Base-by-base conservation (phyloP, 2,113 vertebrate genomes). In the Sus scrofa region DNA sequence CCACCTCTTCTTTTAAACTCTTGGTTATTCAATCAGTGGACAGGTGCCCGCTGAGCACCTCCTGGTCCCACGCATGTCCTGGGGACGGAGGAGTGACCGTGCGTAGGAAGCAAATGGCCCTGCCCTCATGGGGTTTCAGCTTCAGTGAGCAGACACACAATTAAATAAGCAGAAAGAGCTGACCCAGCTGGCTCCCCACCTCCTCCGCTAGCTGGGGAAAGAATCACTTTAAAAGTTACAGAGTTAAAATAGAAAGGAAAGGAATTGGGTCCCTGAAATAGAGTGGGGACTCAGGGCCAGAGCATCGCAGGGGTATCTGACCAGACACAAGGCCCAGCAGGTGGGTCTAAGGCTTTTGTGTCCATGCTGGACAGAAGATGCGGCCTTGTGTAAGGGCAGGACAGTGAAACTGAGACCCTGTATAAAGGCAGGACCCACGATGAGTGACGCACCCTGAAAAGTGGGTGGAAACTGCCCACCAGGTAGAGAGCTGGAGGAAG, bases 61-160 rank as follows among this genome's bases (percentile, higher is more conserved):
- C 26, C 7, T 2, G 0, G 18, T 39, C 5, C 12, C 12, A 14
- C 15, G 67, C 65, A 2, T 1, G 13, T 13, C 9, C 11, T 14
- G 0, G 10, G 50, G 22, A 0, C 34, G 11, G 0, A 11, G 70
- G 50, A 11, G 9, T 3, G 19, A n/a, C 3, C 1, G 50, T 0
- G 0, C 26, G 0, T 0, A 27, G 10, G 56, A 1, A 2, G 56
- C 16, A 7, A 9, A 1, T 4, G 50, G 44, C 10, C 65, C n/a
- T 24, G 56, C 26, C 52, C 20, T 24, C 13, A 0, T 0, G 9
- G 56, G 19, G 82, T 4, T 26, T 16, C n/a, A 13, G 27, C 68
- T 14, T 39, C 16, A 12, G 4, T 16, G n/a, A 56, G 39, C 63
- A 7, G 22, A n/a, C 6, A 26, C 12, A 22, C 19, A 44, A n/a